Conservation (phyloP, 2,797 vertebrate species). For the Lithobates sylvaticus region DNA sequence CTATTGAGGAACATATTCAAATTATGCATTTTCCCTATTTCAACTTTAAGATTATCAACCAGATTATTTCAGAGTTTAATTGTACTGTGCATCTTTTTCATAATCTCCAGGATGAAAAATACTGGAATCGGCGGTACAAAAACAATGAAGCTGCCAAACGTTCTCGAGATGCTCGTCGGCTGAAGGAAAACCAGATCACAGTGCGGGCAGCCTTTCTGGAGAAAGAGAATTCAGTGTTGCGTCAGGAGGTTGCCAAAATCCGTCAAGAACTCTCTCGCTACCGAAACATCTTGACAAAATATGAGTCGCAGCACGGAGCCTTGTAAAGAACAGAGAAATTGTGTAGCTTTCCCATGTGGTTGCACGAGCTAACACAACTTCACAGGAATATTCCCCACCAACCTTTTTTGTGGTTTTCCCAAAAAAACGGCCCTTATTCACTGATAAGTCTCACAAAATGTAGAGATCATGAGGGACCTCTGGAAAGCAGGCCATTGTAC, state of each 20-base stretch:
- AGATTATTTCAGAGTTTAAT: not conserved
- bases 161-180: slow-evolving; percentile 87
- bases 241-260: slow-evolving; percentile 89
- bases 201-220: slow-evolving; percentile 93
- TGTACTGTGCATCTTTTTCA: not conserved
- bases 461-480: slow-evolving; percentile 38
- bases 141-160: slow-evolving; percentile 93
- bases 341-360: slow-evolving; percentile 42
- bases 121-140: slow-evolving; percentile 89
- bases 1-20: not conserved
- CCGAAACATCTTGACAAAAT: slow-evolving; percentile 87
- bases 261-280: slow-evolving; percentile 90
- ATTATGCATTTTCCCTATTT: not conserved
- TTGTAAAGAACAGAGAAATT: slow-evolving; percentile 74
- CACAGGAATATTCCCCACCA: slow-evolving; percentile 51
- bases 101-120: slow-evolving; percentile 85
- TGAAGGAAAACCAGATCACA: slow-evolving; percentile 96
- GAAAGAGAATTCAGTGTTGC: slow-evolving; percentile 86
- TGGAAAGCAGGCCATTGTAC: slow-evolving; percentile 35
- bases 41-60: not conserved
- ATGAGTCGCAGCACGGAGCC: slow-evolving; percentile 88
- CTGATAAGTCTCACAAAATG: slow-evolving; percentile 29
- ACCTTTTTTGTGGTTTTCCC: slow-evolving; percentile 29
- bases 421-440: slow-evolving; percentile 37
- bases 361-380: slow-evolving; percentile 56